Evolutionary conservation across 2,113 vertebrate species (phyloP), one percentile per base, ranked within the genome.

Genomic region (Dipodomys ordii): DNA sequence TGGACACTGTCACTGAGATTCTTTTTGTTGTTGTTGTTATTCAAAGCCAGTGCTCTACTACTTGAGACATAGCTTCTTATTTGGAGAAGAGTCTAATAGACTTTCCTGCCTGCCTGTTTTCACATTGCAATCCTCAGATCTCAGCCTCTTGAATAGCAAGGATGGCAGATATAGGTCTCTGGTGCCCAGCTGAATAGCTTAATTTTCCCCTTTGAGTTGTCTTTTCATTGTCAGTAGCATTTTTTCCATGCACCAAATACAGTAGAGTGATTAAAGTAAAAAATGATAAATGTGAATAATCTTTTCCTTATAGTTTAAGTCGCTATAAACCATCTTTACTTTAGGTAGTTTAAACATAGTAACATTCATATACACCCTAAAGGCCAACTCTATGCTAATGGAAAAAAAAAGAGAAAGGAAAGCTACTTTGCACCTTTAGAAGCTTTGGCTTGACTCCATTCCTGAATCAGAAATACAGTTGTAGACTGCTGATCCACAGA

Each of bases 401-500:
- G 85, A 83, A 44, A 39, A 88, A 88, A 77, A 77, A 65, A 86
- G 16, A 32, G 46, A 64, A 53, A 22, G 28, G n/a, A 96, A 96
- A 87, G 65, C 74, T 84, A 44, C 87, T 94, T 84, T 83, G 49
- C 64, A 91, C 91, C 71, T 77, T 83, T 83, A 88, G 78, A 86
- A 72, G 27, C 13, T 92, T 97, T 97, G 93, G 88, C 71, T 95
- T 93, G 94, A 44, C 90, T 93, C 96, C 97, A 93, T 90, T 82
- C 92, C 69, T 83, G 71, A 85, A 90, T 93, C 74, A 91, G 83
- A 96, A 96, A 79, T 78, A 71, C 76, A 94, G 69, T 77, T 94
- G 95, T 97, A 95, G 92, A 97, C 77, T 94, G 60, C 87, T 44
- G 68, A 94, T 65, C 80, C 94, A 85, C 73, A 82, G 65, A 93